These are phyloP conservation scores for Monodelphis domestica DNA, from an alignment of 2,797 vertebrate genomes.

Conservation along the genomic window DNA sequence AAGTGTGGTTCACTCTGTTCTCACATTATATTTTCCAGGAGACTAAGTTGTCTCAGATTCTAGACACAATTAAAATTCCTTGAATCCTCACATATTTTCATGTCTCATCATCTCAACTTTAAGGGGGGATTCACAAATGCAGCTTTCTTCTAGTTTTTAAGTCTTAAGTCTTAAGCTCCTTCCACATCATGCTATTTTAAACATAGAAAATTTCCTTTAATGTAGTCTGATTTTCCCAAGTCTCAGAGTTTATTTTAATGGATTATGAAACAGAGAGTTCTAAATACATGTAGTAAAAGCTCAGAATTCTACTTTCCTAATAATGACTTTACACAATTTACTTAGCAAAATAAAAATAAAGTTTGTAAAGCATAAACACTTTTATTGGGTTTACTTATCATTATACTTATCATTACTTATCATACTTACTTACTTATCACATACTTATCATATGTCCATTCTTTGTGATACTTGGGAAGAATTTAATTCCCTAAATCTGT, in stretches of 20 bases:
- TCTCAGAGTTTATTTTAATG: background rate
- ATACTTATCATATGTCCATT: no score
- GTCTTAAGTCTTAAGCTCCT: background rate
- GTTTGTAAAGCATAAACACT: background rate
- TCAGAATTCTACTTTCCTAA: conserved; percentile 11
- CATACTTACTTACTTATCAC: no score
- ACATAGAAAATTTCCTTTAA: background rate
- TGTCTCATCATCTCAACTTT: background rate
- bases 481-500: background rate
- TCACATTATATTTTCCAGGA: background rate
- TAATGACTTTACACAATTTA: background rate
- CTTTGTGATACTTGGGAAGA: background rate
- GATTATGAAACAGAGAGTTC: background rate
- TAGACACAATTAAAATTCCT: background rate
- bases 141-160: background rate
- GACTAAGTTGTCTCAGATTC: background rate
- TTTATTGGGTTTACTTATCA: background rate
- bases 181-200: background rate
- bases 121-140: background rate
- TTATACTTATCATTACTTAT: no score
- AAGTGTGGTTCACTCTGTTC: background rate
- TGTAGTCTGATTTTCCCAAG: background rate
- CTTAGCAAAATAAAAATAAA: background rate
- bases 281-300: background rate
- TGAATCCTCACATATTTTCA: background rate